phyloP scores from a whole-genome alignment of 2,113 vertebrate species.

The Aplodontia rufa region DNA sequence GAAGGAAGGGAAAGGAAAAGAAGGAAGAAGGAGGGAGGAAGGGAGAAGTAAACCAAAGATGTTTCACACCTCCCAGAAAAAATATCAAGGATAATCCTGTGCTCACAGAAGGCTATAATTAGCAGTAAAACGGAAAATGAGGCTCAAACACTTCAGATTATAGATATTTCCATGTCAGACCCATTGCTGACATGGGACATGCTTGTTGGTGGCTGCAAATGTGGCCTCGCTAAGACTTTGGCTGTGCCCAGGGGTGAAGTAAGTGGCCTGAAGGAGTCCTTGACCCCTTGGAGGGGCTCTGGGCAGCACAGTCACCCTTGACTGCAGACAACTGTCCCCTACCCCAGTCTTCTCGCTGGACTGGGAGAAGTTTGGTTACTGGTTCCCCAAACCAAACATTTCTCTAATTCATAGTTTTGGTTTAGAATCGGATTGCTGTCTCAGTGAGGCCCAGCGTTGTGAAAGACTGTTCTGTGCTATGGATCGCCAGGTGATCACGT shows the following conservation, averaged over 20 bases:
- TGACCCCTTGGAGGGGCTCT: too few relatives aligned
- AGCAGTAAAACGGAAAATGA: slow-evolving; percentile 18
- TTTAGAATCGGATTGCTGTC: fast-evolving
- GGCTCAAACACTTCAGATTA: neutral
- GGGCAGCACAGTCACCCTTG: neutral
- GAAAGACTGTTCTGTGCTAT: neutral
- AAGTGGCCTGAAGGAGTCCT: neutral
- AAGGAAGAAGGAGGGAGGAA: neutral
- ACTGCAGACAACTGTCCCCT: fast-evolving
- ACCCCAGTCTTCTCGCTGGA: fast-evolving
- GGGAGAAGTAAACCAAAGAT: neutral
- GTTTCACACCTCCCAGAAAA: neutral
- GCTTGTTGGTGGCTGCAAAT: neutral
- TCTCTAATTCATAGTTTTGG: neutral
- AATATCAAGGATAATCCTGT: slow-evolving; percentile 12
- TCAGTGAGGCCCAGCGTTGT: fast-evolving
- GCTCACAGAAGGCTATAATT: slow-evolving; percentile 24
- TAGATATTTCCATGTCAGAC: slow-evolving; percentile 26
- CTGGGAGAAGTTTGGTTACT: neutral
- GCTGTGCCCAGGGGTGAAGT: neutral
- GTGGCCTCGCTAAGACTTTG: neutral
- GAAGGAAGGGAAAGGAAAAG: too few relatives aligned
- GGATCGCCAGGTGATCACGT: neutral
- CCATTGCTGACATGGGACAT: neutral
- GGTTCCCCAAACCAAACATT: neutral